These are phyloP conservation scores for Aphyosemion australe DNA, from an alignment of 2,113 vertebrate species.

Conservation along the genomic window DNA sequence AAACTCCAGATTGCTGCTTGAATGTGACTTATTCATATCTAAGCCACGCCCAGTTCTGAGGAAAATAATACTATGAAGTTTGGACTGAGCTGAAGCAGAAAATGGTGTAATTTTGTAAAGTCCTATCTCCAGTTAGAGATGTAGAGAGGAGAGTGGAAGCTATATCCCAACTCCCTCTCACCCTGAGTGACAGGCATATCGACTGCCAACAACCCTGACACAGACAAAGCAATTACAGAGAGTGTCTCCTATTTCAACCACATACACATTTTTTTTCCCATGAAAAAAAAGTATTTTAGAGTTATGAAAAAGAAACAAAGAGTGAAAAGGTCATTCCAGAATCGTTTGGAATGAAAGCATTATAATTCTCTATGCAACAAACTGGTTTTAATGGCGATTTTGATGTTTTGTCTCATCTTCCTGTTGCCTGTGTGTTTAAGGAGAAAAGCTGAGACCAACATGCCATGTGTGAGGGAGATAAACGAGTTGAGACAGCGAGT, in stretches of 20 bases:
- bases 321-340: slow-evolving; percentile 6
- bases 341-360: slow-evolving; percentile 16
- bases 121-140: neutral
- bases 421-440: slow-evolving; percentile 17
- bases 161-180: slow-evolving; percentile 5
- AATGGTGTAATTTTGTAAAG: neutral
- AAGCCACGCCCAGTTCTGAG: no score
- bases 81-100: neutral
- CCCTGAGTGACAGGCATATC: slow-evolving; percentile 45
- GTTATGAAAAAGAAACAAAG: slow-evolving; percentile 17
- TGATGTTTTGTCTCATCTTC: slow-evolving; percentile 28
- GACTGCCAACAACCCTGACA: slow-evolving; percentile 38
- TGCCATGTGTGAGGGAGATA: slow-evolving; percentile 14
- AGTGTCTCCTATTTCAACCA: slow-evolving; percentile 48
- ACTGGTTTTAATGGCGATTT: slow-evolving; percentile 27
- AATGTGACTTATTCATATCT: neutral
- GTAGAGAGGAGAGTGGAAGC: neutral
- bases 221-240: slow-evolving; percentile 29
- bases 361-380: slow-evolving; percentile 12
- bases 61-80: no score
- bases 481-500: slow-evolving; percentile 27
- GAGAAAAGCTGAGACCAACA: slow-evolving; percentile 16
- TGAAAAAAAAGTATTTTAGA: neutral
- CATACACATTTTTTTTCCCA: slow-evolving; percentile 1
- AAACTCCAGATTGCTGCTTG: no score